A percentile compares a stretch with the other conserved stretches of the same genome.
Conservation (phyloP, 1,140 invertebrate species). For the Atta cephalotes region DNA sequence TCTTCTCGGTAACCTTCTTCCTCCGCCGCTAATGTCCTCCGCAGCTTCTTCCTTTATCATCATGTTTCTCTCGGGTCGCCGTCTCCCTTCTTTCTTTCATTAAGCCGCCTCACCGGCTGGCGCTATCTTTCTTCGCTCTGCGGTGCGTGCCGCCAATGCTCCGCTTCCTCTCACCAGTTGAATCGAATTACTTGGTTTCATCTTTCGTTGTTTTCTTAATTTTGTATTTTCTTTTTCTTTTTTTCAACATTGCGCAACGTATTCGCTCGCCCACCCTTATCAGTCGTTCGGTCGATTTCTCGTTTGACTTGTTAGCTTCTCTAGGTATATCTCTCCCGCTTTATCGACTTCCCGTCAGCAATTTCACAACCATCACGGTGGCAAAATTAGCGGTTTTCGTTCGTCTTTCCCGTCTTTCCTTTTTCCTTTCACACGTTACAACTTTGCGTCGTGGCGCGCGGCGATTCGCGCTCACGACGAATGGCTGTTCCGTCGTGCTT, state of each 20-base stretch:
- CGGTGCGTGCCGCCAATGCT: constrained; percentile 18
- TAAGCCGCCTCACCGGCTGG: constrained; percentile 62
- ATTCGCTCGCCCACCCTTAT: constrained; percentile 10
- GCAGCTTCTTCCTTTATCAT: constrained; percentile 62
- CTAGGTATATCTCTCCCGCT: constrained; percentile 48
- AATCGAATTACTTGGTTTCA: constrained; percentile 31
- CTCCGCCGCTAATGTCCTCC: constrained; percentile 61
- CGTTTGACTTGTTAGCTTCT: constrained; percentile 38
- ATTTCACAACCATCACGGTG: constrained; percentile 49
- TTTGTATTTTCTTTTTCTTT: neutral
- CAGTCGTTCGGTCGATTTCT: constrained; percentile 26
- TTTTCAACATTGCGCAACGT: constrained; percentile 12
- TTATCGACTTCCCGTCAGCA: constrained; percentile 56
- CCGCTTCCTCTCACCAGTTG: constrained; percentile 22
- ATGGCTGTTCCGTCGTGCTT: constrained; percentile 60
- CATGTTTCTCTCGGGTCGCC: constrained; percentile 39
- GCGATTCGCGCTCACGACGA: constrained; percentile 56
- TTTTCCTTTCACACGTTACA: constrained; percentile 62
- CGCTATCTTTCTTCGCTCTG: constrained; percentile 54
- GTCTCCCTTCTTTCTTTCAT: constrained; percentile 62
- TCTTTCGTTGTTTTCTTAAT: constrained; percentile 25
- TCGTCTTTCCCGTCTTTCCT: constrained; percentile 39
- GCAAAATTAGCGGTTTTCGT: constrained; percentile 63
- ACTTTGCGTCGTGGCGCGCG: constrained; percentile 42
- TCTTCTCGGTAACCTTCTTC: constrained; percentile 67